These are phyloP conservation scores for Marasmarcha lunaedactyla DNA, from an alignment of 2,888 invertebrate species.

Conservation along the genomic window DNA sequence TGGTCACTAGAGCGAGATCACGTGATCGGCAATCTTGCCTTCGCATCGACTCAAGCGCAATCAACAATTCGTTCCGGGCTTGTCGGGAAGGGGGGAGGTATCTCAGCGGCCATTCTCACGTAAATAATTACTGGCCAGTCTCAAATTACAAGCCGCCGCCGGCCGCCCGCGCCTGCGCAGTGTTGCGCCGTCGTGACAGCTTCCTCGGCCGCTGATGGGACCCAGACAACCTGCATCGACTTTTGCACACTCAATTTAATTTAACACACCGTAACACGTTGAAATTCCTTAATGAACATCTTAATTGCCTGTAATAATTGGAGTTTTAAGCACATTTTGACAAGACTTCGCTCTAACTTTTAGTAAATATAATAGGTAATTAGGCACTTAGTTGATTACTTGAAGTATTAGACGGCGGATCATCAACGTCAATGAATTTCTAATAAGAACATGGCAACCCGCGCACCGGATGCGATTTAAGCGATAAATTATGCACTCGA, in stretches of 20 bases:
- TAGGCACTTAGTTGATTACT: not conserved
- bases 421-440: conserved; percentile 50
- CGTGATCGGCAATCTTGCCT: conserved; percentile 51
- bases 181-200: conserved; percentile 65
- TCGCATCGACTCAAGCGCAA: conserved; percentile 55
- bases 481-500: conserved; percentile 63
- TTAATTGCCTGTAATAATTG: not conserved
- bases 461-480: conserved; percentile 48
- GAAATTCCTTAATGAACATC: no score
- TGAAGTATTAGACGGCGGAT: conserved; percentile 17
- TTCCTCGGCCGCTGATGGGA: conserved; percentile 35
- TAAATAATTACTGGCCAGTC: conserved; percentile 66
- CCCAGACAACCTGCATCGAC: not conserved
- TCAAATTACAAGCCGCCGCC: conserved; percentile 68
- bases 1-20: conserved; percentile 37
- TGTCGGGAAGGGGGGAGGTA: conserved; percentile 22
- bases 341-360: not conserved
- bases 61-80: conserved; percentile 62
- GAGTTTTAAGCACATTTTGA: not conserved
- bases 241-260: not conserved
- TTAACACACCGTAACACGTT: no score
- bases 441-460: conserved; percentile 52
- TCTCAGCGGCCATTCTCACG: conserved; percentile 61
- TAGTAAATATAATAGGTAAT: not conserved
- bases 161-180: conserved; percentile 58